phyloP scores from a whole-genome alignment of 2,113 vertebrate genomes.

The Salminus brasiliensis region DNA sequence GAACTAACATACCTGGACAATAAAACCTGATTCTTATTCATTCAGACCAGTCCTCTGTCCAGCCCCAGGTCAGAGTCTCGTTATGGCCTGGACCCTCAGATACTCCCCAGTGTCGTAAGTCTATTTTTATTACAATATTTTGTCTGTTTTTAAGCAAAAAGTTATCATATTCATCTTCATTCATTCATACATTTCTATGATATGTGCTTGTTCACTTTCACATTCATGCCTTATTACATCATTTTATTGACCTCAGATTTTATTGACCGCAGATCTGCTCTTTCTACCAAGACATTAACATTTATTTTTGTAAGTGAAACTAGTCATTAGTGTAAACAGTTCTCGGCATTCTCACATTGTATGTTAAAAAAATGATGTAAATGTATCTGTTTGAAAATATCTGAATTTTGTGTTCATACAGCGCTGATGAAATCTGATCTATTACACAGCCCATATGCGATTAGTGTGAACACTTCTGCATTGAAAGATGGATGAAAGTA shows the following conservation, averaged over 20 bases:
- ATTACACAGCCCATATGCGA: too few relatives aligned
- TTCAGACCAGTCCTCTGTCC: constrained; percentile 44
- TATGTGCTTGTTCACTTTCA: too few relatives aligned
- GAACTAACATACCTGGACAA: too few relatives aligned
- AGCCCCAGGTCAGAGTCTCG: constrained; percentile 68
- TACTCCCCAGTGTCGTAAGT: constrained; percentile 76
- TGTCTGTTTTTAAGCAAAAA: not conserved
- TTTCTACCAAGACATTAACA: not conserved
- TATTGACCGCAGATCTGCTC: not conserved
- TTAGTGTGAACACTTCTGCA: too few relatives aligned
- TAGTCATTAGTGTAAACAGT: not conserved
- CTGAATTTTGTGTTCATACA: too few relatives aligned
- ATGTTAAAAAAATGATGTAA: not conserved
- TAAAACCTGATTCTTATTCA: too few relatives aligned
- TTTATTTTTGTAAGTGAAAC: not conserved
- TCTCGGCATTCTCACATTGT: not conserved
- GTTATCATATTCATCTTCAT: not conserved
- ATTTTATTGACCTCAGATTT: not conserved
- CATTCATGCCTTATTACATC: too few relatives aligned
- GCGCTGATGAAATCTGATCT: too few relatives aligned
- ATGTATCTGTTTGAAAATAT: too few relatives aligned
- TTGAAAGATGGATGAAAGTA: too few relatives aligned
- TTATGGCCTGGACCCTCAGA: constrained; percentile 76
- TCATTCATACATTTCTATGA: too few relatives aligned
- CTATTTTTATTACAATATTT: not conserved